Percentiles rank a stretch among this genome's conserved stretches.
Conservation (phyloP, 2,888 invertebrate genomes). For the Limenitis camilla region DNA sequence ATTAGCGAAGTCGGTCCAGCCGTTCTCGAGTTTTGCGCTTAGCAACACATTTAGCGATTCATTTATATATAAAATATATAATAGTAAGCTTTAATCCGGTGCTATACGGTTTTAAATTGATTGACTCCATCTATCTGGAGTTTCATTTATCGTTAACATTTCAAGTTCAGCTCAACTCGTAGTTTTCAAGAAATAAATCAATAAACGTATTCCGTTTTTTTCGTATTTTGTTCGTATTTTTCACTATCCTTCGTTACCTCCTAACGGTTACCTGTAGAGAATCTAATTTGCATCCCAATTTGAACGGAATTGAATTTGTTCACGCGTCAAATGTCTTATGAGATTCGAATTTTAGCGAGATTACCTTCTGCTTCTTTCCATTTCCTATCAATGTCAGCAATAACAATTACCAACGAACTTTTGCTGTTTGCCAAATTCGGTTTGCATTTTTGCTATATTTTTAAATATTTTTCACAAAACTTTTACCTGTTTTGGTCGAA, state of each 20-base stretch:
- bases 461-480: no score
- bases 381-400: slow-evolving; percentile 23
- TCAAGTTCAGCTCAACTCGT: no score
- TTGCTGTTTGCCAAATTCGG: not conserved
- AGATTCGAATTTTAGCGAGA: slow-evolving; percentile 57
- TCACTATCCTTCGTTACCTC: slow-evolving; percentile 19
- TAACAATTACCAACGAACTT: slow-evolving; percentile 14
- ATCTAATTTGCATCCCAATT: slow-evolving; percentile 59
- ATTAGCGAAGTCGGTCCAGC: no score
- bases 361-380: slow-evolving; percentile 33
- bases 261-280: slow-evolving; percentile 33
- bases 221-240: slow-evolving; percentile 8
- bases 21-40: no score
- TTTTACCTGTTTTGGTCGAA: no score
- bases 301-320: slow-evolving; percentile 53
- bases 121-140: no score
- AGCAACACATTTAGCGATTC: no score
- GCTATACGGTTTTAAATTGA: no score
- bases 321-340: slow-evolving; percentile 57
- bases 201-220: slow-evolving; percentile 9
- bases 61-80: no score
- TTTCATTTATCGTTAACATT: no score
- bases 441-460: not conserved
- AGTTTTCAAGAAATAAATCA: not conserved
- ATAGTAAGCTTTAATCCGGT: no score